Base-by-base conservation (phyloP, 2,888 invertebrate species). In the Bibio marci region DNA sequence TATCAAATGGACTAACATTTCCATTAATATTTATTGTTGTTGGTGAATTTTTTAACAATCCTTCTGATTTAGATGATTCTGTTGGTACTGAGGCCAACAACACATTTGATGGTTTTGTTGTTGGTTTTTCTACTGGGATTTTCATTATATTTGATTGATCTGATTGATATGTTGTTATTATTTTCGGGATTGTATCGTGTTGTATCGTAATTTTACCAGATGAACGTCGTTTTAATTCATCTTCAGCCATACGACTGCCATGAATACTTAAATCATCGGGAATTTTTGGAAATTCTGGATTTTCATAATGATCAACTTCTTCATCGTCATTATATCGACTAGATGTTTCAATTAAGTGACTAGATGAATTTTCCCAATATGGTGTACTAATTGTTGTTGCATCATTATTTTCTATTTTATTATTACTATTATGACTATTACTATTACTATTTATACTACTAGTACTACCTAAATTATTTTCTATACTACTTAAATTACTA, bases 251-350 rank as follows among this genome's bases (percentile, higher is more conserved):
- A 7, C 35, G 35, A 2, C 47, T 48, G 40, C 56, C 47, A n/a
- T 46, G 45, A 32, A 45, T 45, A 42, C 61, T 64, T 50, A 69
- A 63, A 39, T 67, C 62, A 41, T 69, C 67, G 4, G 66, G 65
- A 40, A 69, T 52, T 2, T 64, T 64, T 2, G 69, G 69, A 53
- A 69, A 69, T 3, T 66, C 67, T 0, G 69, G 69, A 53, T 69
- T 69, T 2, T 30, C 49, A 45, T 15, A 51, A 51, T 18, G 52
- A 48, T 22, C 49, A 49, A 6, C 49, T 6, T 59, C 56, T 25
- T 58, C 57, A 11, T 51, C 52, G 11, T 56, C 54, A 32, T 28
- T 37, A 32, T 15, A 30, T 19, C 14, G 10, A 5, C 8, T 25
- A 4, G 27, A 15, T 27, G 37, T 5, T 12, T 33, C 44, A 48